These are phyloP conservation scores for Plagodis dolabraria DNA, from an alignment of 2,888 invertebrate species.

Conservation along the genomic window DNA sequence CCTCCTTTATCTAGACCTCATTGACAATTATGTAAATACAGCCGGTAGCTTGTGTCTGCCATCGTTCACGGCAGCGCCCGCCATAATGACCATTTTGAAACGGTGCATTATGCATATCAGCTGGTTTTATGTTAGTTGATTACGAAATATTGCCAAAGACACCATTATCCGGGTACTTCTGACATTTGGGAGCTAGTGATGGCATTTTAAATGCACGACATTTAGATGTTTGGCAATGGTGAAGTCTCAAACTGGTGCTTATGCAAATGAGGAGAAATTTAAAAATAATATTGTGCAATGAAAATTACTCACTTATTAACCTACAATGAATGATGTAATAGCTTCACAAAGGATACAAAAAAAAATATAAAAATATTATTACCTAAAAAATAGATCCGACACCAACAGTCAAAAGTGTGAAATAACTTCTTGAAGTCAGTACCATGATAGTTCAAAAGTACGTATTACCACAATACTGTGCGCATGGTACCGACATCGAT, in stretches of 20 bases:
- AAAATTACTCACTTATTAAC: neutral
- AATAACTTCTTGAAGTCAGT: no score
- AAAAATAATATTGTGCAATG: neutral
- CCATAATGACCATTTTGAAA: slow-evolving; percentile 24
- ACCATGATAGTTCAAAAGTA: no score
- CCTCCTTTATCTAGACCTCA: slow-evolving; percentile 17
- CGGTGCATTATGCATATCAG: slow-evolving; percentile 26
- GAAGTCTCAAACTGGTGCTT: slow-evolving; percentile 3
- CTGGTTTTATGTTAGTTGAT: slow-evolving; percentile 10
- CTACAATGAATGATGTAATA: neutral
- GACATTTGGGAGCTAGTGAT: slow-evolving; percentile 12
- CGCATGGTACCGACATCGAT: no score
- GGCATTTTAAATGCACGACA: slow-evolving; percentile 26
- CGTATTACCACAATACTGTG: no score
- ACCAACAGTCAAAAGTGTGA: no score
- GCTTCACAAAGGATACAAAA: neutral
- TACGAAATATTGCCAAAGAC: slow-evolving; percentile 24
- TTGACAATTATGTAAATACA: slow-evolving; percentile 28
- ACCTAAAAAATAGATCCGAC: no score
- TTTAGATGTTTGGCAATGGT: slow-evolving; percentile 18
- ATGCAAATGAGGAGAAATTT: slow-evolving; percentile 12
- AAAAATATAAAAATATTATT: no score
- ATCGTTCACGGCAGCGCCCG: slow-evolving; percentile 14
- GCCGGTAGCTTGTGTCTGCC: slow-evolving; percentile 14
- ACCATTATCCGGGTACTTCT: slow-evolving; percentile 10